These are phyloP conservation scores for Sander lucioperca DNA, from an alignment of 2,113 vertebrate genomes.

Conservation along the genomic window DNA sequence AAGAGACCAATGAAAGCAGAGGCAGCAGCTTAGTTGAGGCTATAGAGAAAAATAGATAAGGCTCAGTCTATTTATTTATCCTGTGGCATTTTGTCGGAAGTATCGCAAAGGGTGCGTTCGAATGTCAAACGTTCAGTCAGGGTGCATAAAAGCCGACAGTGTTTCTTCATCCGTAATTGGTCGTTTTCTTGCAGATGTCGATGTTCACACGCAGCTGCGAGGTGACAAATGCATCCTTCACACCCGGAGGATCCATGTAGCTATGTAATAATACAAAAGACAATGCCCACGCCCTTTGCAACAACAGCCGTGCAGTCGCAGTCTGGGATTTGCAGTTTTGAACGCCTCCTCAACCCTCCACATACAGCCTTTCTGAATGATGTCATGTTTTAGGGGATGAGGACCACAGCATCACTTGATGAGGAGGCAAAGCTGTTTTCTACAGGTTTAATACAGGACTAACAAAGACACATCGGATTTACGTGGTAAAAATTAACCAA, in stretches of 20 bases:
- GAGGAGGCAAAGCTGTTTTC: not conserved
- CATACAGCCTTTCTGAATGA: constrained; percentile 56
- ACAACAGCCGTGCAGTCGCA: constrained; percentile 33
- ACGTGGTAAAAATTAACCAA: not conserved
- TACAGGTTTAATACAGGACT: too few relatives aligned
- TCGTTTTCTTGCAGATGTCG: constrained; percentile 9
- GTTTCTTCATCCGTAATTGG: constrained; percentile 6
- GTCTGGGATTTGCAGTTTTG: constrained; percentile 37
- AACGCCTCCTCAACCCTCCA: constrained; percentile 39
- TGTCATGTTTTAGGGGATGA: constrained; percentile 67
- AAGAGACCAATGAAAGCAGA: not conserved
- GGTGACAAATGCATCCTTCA: not conserved
- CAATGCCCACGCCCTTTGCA: constrained; percentile 51
- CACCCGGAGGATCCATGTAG: not conserved
- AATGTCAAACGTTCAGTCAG: constrained; percentile 16
- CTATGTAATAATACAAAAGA: not conserved
- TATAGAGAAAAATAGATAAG: not conserved
- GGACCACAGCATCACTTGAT: constrained; percentile 24
- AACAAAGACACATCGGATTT: not conserved
- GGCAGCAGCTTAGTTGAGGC: not conserved
- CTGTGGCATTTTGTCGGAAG: constrained; percentile 26
- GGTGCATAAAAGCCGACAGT: not conserved
- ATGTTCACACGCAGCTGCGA: not conserved
- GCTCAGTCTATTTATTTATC: not conserved
- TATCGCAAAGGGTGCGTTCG: constrained; percentile 45